A percentile compares a stretch with the other conserved stretches of the same genome.
Evolutionary conservation across 1,140 invertebrate genomes (phyloP).

Genomic region (Harpegnathos saltator): DNA sequence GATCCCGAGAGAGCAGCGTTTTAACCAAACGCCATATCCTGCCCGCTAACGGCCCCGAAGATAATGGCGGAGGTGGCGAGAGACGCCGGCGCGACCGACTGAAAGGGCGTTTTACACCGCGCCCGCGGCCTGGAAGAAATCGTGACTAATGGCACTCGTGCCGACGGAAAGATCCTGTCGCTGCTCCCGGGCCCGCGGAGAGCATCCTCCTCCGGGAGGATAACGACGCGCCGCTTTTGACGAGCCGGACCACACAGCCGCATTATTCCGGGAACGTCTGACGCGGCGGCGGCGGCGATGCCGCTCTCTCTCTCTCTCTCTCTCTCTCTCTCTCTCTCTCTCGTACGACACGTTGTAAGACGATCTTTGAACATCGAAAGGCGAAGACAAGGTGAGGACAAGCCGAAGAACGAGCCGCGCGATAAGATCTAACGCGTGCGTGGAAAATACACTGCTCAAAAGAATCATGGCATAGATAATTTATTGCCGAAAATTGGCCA

Average conservation of each 20-base stretch:
- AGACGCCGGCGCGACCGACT: neutral
- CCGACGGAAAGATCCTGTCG: constrained; percentile 31
- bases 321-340: no score
- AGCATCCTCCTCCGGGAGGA: neutral
- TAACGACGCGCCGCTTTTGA: constrained; percentile 4
- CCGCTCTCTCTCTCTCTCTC: no score
- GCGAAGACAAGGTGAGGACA: constrained; percentile 3
- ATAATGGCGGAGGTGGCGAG: constrained; percentile 52
- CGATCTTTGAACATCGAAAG: constrained; percentile 17
- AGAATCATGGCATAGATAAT: no score
- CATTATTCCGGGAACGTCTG: constrained; percentile 39
- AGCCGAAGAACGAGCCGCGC: neutral
- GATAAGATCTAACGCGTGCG: constrained; percentile 11
- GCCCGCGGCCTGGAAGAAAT: constrained; percentile 18
- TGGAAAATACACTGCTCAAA: no score
- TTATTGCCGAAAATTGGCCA: no score
- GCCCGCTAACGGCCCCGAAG: constrained; percentile 45
- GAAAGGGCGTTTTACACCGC: constrained; percentile 45
- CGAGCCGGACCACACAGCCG: constrained; percentile 23
- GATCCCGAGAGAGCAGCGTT: neutral
- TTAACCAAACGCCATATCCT: constrained; percentile 53
- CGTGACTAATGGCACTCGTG: constrained; percentile 62
- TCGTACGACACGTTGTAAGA: constrained; percentile 20
- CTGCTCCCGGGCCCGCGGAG: neutral
- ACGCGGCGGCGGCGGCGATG: neutral